Percentiles rank a stretch among this genome's conserved stretches.
These are phyloP conservation scores for Enteromius mattozi DNA, from an alignment of 2,797 vertebrate genomes.

Conservation along the genomic window DNA sequence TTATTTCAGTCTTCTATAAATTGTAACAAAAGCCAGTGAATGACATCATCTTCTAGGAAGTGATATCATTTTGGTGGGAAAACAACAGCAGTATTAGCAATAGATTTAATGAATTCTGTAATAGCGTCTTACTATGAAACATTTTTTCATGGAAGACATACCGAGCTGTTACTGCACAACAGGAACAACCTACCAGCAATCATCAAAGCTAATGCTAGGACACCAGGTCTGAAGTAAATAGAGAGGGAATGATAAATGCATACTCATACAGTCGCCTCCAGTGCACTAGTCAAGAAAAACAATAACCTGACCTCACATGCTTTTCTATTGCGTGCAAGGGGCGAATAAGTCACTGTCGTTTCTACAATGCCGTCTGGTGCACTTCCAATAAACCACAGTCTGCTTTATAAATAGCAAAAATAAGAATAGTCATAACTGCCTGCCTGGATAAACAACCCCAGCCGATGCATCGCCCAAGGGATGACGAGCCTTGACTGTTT, in stretches of 20 bases:
- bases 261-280: neutral
- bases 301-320: slow-evolving; percentile 9
- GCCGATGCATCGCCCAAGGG: neutral
- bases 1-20: neutral
- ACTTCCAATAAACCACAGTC: neutral
- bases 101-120: neutral
- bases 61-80: neutral
- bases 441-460: slow-evolving; percentile 1
- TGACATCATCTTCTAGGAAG: slow-evolving; percentile 2
- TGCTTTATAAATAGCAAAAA: slow-evolving; percentile 34
- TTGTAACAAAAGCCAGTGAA: neutral
- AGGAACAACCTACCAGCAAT: neutral
- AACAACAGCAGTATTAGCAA: neutral
- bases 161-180: neutral
- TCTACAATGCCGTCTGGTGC: neutral
- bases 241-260: slow-evolving; percentile 3
- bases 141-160: neutral
- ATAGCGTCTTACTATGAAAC: neutral
- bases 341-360: neutral
- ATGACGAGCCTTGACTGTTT: neutral
- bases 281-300: slow-evolving; percentile 23
- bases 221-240: neutral
- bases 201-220: neutral
- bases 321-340: neutral
- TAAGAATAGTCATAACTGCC: slow-evolving; percentile 22